Base-by-base conservation (phyloP, 2,113 vertebrate genomes). In the Eublepharis macularius region DNA sequence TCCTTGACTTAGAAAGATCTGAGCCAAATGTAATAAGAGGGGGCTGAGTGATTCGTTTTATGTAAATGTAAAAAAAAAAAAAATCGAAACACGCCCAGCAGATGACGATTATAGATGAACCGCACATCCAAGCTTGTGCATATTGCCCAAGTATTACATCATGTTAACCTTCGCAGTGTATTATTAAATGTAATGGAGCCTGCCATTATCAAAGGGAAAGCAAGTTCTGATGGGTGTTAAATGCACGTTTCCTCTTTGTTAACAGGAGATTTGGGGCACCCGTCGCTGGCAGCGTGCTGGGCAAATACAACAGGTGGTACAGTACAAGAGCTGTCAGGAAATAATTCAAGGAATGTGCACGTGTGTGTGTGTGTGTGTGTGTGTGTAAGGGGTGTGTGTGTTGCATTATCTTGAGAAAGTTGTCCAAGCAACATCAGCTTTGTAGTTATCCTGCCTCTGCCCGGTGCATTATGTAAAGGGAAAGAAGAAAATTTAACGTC, bases 231-330 rank as follows among this genome's bases (percentile, higher is more conserved):
- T 93, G 89, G 0, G 0, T 54, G 84, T 93, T 93, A 94, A 94
- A 89, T 87, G 78, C 57, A 86, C 0, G 0, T 88, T 91, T 89
- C 89, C 87, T 88, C 76, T 86, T 89, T 84, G 88, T 89, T 91
- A 93, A 90, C 87, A 94, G 91, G 88, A 92, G 79, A 89, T 91
- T 89, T 89, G 88, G 88, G 91, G 93, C 88, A 91, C 87, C 82
- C 66, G 57, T 70, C 87, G 29, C 86, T 90, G 93, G 92, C 92
- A 94, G 49, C 60, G 78, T 74, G 82, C 86, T 90, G 91, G 88
- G 90, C 76, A 92, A 92, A 91, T 91, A 90, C 88, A 88, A 81
- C 86, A 54, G 79, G 73, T 90, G 91, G 76, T 57, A 82, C 26
- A 26, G 41, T 47, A 83, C 91, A 89, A 92, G 88, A 83, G 79